Evolutionary conservation across 2,113 vertebrate species (phyloP), one percentile per base, ranked within the genome.

Genomic region (Pyrgilauda ruficollis): DNA sequence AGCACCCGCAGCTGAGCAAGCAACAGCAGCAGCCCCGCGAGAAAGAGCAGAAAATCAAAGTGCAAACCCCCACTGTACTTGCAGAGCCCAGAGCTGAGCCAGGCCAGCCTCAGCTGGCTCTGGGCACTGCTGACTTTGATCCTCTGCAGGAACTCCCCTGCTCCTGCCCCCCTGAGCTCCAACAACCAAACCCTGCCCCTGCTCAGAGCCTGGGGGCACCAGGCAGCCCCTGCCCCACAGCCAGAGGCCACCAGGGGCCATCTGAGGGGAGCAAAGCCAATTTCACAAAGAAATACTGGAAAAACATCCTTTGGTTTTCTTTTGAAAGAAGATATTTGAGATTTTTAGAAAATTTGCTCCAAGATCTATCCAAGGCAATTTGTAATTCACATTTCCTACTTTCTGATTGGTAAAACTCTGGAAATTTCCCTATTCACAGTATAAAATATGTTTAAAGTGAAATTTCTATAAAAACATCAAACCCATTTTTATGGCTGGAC

Each of bases 11-110:
- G 61, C 68, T 3, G 30, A 84, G 78, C 58, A 69, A 94, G 78
- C 79, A 93, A 12, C 28, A 92, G 67, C 43, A 63, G 79, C 52
- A 79, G 68, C 72, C 62, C 80, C 30, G 13, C 24, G 47, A 86
- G 87, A 61, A 7, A 55, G 7, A 28, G 8, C 2, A 93, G 81
- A 85, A 96, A 93, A 96, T 68, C 72, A 76, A 92, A 90, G 31
- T 83, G 59, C 39, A 75, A 92, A 87, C 84, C 49, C 27, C 93
- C 84, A 39, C 31, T 66, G 88, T 59, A 50, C 78, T 88, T 62
- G 27, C 35, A 23, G 47, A 49, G n/a, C 26, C 13, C 0, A 10
- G 39, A 7, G 73, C 76, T 18, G 18, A 41, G 73, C 39, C 59
- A 50, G 83, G 4, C 8, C 28, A 11, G 47, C 23, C 64, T 15